phyloP scores from a whole-genome alignment of 2,888 invertebrate species.

The Cataglyphis albicans region DNA sequence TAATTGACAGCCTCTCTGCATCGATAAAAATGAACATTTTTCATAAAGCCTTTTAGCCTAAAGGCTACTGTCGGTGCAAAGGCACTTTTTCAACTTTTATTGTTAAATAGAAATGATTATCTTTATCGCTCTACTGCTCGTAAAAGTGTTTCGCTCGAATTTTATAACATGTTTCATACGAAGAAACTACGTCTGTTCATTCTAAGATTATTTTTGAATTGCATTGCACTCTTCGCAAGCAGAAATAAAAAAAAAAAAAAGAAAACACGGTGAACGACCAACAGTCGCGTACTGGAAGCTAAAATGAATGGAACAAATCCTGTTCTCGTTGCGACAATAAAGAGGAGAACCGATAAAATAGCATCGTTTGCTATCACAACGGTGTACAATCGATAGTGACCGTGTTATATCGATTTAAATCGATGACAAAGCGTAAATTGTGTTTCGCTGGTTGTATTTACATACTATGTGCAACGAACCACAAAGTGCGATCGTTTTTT shows the following conservation, averaged over 20 bases:
- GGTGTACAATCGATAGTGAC: conserved; percentile 20
- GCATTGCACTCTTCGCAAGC: neutral
- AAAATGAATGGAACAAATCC: conserved; percentile 36
- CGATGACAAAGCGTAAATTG: conserved; percentile 23
- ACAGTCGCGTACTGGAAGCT: neutral
- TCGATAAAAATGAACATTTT: conserved; percentile 5
- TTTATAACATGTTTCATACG: neutral
- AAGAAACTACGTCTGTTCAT: neutral
- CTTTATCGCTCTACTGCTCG: neutral
- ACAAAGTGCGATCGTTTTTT: conserved; percentile 26
- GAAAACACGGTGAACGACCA: neutral
- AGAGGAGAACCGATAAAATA: conserved; percentile 10
- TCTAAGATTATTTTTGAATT: neutral
- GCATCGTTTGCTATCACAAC: conserved; percentile 15
- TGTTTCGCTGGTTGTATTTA: conserved; percentile 30
- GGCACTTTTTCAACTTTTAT: conserved; percentile 8
- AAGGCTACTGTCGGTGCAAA: neutral
- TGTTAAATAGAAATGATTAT: neutral
- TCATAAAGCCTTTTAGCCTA: neutral
- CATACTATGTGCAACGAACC: conserved; percentile 34
- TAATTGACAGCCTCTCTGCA: neutral
- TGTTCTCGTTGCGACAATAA: conserved; percentile 27
- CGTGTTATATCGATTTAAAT: conserved; percentile 35
- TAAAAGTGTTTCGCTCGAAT: conserved; percentile 24
- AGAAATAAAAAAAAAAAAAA: neutral